Evolutionary conservation across 2,113 vertebrate genomes (phyloP).

Genomic region (Empidonax alnorum): DNA sequence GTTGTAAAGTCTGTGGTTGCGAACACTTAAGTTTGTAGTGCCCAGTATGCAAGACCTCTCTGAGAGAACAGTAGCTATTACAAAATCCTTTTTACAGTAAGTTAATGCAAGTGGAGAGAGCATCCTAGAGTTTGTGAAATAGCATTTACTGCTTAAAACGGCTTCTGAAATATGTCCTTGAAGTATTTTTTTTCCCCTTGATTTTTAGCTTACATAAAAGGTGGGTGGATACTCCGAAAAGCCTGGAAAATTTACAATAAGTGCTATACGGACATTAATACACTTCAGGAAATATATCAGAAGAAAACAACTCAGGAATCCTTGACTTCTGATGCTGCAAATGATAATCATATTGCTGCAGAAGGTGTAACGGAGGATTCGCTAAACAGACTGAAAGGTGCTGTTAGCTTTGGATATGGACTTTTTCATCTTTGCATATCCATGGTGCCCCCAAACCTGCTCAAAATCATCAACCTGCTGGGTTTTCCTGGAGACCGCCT

Average conservation of each 20-base stretch:
- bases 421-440: conserved; percentile 99
- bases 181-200: background rate
- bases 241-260: conserved; percentile 99
- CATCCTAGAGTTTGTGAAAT: background rate
- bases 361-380: conserved; percentile 89
- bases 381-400: conserved; percentile 96
- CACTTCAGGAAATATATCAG: conserved; percentile 89
- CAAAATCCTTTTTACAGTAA: background rate
- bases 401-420: conserved; percentile 98
- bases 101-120: background rate
- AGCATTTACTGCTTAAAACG: background rate
- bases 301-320: conserved; percentile 83
- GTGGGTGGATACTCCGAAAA: conserved; percentile 98
- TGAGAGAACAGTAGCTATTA: background rate
- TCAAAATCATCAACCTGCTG: conserved; percentile 99
- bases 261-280: conserved; percentile 95
- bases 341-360: conserved; percentile 87
- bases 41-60: background rate
- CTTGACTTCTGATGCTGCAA: conserved; percentile 86
- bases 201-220: conserved; percentile 92
- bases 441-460: conserved; percentile 99
- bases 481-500: conserved; percentile 98
- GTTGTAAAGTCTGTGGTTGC: background rate
- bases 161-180: background rate
- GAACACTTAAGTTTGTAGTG: background rate